Evolutionary conservation across 2,113 vertebrate species (phyloP).

Genomic region (Mugil cephalus): DNA sequence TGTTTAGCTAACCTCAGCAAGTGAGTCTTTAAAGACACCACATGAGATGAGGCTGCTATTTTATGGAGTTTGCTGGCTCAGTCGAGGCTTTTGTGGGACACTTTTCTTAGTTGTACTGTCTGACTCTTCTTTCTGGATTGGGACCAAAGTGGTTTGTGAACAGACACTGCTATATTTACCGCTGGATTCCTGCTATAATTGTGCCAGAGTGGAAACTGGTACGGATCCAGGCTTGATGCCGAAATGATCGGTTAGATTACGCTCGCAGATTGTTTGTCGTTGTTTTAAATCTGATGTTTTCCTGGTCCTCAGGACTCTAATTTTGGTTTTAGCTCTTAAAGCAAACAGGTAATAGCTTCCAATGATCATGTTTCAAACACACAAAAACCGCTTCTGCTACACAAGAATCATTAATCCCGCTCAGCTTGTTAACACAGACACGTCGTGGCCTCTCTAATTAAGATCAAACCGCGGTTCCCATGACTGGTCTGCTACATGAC

Average conservation of each 20-base stretch:
- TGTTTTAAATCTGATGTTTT: slow-evolving; percentile 3
- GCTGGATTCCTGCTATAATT: slow-evolving; percentile 29
- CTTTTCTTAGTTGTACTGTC: slow-evolving; percentile 74
- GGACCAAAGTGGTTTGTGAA: slow-evolving; percentile 50
- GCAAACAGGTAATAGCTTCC: slow-evolving; percentile 35
- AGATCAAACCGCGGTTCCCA: slow-evolving; percentile 70
- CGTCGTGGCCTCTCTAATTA: slow-evolving; percentile 75
- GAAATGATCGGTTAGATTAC: background rate
- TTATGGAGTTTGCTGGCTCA: slow-evolving; percentile 54
- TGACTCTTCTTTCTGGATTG: slow-evolving; percentile 71
- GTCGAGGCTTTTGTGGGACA: slow-evolving; percentile 72
- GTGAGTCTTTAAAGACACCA: slow-evolving; percentile 70
- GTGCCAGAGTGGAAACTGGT: slow-evolving; percentile 3
- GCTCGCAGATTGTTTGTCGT: slow-evolving; percentile 1
- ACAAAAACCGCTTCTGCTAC: slow-evolving; percentile 48
- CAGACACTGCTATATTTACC: slow-evolving; percentile 53
- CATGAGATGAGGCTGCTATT: slow-evolving; percentile 74
- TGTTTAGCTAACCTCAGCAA: slow-evolving; percentile 80
- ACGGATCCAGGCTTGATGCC: background rate
- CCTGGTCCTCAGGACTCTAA: slow-evolving; percentile 33
- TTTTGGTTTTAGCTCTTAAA: slow-evolving; percentile 31
- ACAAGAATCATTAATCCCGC: slow-evolving; percentile 40
- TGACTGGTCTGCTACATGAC: slow-evolving; percentile 56
- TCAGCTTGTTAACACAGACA: slow-evolving; percentile 55
- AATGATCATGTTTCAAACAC: slow-evolving; percentile 52